Evolutionary conservation across 2,113 vertebrate species (phyloP).

Genomic region (Podilymbus podiceps): DNA sequence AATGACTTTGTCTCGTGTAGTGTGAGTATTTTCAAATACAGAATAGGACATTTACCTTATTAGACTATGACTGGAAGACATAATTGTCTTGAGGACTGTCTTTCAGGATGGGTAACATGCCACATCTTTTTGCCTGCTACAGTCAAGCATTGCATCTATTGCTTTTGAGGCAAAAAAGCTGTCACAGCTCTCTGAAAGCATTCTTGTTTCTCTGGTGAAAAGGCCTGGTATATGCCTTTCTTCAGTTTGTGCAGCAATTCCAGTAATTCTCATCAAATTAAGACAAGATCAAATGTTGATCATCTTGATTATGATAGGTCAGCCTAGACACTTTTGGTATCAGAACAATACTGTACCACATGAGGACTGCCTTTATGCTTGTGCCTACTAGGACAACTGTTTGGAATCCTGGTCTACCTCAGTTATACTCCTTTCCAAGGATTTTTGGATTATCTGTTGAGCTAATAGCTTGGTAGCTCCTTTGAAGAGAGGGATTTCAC

Average conservation of each 20-base stretch:
- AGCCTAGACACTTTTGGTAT: background rate
- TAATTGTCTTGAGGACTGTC: background rate
- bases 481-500: background rate
- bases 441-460: background rate
- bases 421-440: background rate
- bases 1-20: background rate
- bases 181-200: background rate
- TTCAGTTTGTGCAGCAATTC: background rate
- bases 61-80: background rate
- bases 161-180: background rate
- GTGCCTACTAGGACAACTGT: background rate
- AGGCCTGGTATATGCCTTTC: background rate
- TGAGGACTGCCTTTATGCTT: background rate
- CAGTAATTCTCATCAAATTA: background rate
- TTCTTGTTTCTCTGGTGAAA: background rate
- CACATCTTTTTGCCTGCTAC: background rate
- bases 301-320: background rate
- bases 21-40: background rate
- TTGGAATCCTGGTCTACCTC: background rate
- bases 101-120: background rate
- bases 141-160: background rate
- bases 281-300: background rate
- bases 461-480: background rate
- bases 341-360: background rate
- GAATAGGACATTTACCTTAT: background rate